Evolutionary conservation across 2,113 vertebrate genomes (phyloP).

Genomic region (Lophochroa leadbeateri): DNA sequence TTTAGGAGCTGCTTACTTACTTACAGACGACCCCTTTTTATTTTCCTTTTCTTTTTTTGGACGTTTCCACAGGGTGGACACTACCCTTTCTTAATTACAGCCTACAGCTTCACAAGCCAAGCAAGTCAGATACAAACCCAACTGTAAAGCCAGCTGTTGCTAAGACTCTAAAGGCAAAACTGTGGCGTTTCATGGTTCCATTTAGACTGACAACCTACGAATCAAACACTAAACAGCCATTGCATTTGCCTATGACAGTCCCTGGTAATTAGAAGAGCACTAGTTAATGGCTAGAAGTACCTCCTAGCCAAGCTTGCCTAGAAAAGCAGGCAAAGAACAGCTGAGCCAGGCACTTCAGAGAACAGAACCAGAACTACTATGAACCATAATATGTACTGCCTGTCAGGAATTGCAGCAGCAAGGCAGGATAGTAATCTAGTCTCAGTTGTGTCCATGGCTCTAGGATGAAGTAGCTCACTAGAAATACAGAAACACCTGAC

Average conservation of each 20-base stretch:
- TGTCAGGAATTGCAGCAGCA: neutral
- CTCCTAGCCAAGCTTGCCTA: neutral
- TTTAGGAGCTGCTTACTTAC: neutral
- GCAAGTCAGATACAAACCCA: neutral
- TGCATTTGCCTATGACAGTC: neutral
- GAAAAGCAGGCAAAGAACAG: neutral
- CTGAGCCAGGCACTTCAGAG: neutral
- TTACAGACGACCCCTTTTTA: neutral
- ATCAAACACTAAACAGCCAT: neutral
- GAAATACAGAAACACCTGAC: neutral
- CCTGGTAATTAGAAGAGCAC: neutral
- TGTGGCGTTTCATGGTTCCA: neutral
- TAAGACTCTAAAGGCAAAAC: neutral
- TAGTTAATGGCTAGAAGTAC: neutral
- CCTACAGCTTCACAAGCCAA: neutral
- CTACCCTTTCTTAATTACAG: neutral
- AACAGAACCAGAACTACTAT: neutral
- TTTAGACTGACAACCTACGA: neutral
- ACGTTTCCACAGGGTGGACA: neutral
- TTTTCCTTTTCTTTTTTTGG: neutral
- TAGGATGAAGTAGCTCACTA: neutral
- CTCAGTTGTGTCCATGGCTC: neutral
- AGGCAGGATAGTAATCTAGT: neutral
- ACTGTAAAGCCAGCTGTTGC: neutral
- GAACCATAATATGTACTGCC: neutral